Conservation (phyloP, 2,888 invertebrate genomes). For the Parnassius mnemosyne region DNA sequence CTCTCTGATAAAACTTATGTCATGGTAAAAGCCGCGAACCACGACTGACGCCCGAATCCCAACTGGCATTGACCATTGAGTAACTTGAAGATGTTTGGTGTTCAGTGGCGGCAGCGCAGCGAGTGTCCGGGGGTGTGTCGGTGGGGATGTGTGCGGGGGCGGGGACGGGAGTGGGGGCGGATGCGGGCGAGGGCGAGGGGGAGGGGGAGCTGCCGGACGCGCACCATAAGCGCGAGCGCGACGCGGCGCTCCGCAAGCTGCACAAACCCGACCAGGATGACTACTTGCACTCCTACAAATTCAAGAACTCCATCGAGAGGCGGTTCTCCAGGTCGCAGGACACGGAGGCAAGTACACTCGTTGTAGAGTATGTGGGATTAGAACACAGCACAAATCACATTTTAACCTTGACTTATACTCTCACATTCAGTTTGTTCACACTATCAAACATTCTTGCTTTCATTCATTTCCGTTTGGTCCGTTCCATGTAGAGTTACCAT, state of each 20-base stretch:
- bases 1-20: no score
- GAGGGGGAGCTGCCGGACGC: constrained; percentile 28
- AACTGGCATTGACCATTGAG: no score
- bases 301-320: constrained; percentile 96
- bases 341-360: constrained; percentile 48
- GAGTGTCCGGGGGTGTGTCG: not conserved
- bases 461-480: no score
- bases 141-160: constrained; percentile 33
- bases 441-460: no score
- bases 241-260: constrained; percentile 56
- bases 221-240: constrained; percentile 45
- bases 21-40: no score
- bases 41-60: no score
- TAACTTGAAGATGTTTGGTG: not conserved
- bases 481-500: no score
- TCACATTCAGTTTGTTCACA: no score
- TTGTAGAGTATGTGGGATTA: not conserved
- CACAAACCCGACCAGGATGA: constrained; percentile 73
- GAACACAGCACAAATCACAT: no score
- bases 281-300: constrained; percentile 88
- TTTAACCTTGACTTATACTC: no score
- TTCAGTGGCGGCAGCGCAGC: not conserved
- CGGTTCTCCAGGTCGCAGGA: constrained; percentile 86
- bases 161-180: constrained; percentile 38
- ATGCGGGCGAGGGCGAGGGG: not conserved